A percentile compares a stretch with the other conserved stretches of the same genome.
Conservation (phyloP, 2,797 vertebrate genomes). For the Spinus olivaceus region DNA sequence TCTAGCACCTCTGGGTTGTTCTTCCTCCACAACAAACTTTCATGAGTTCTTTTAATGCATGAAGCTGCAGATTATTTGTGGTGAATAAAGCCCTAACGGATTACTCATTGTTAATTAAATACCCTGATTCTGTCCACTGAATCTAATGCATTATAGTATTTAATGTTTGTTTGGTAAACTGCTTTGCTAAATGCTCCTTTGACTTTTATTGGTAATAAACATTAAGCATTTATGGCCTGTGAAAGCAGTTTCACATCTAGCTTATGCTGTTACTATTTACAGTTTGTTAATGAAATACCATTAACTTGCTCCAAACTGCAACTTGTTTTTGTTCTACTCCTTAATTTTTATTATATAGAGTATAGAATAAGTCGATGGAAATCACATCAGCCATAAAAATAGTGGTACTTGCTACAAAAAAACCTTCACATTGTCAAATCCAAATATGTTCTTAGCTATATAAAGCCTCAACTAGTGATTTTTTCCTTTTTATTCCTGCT, state of each 20-base stretch:
- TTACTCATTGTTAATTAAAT: constrained; percentile 80
- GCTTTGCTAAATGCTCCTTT: constrained; percentile 81
- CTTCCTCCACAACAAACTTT: not conserved
- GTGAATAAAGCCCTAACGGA: constrained; percentile 70
- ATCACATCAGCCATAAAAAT: constrained; percentile 6
- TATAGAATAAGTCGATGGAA: constrained; percentile 53
- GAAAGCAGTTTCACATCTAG: constrained; percentile 74
- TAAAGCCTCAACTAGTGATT: not conserved
- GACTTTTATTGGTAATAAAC: constrained; percentile 84
- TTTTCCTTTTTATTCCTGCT: not conserved
- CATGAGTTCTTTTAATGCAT: not conserved
- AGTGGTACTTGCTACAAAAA: not conserved
- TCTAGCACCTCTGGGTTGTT: not conserved
- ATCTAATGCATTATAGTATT: constrained; percentile 79
- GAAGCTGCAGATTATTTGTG: constrained; percentile 70
- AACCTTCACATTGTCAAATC: not conserved
- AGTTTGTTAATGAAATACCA: constrained; percentile 78
- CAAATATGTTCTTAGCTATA: not conserved
- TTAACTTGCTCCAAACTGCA: constrained; percentile 72
- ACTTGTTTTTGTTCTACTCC: constrained; percentile 73
- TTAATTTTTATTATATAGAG: constrained; percentile 66
- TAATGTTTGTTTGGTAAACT: constrained; percentile 83
- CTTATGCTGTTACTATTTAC: constrained; percentile 78
- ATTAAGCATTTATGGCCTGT: constrained; percentile 83
- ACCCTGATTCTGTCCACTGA: constrained; percentile 76